A percentile compares a stretch with the other conserved stretches of the same genome.
Conservation (phyloP, 37 sponge, comb jelly and placozoan genomes). For the Amphimedon queenslandica region DNA sequence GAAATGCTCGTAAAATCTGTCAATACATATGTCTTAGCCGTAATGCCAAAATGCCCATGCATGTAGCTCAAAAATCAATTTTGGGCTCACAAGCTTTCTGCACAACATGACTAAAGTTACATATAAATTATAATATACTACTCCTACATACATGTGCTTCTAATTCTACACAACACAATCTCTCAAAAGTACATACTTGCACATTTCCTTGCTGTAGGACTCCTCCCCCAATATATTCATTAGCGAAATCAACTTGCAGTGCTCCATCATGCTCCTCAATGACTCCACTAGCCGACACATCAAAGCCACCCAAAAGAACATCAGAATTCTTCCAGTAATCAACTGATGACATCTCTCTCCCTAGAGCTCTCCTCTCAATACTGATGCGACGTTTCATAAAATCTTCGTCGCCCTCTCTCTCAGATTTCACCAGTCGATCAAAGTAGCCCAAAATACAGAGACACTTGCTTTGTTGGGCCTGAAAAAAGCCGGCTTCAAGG, state of each 20-base stretch:
- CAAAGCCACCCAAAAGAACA: constrained; percentile 15
- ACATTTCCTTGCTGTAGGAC: constrained; percentile 75
- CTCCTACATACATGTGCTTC: no score
- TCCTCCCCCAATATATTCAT: constrained; percentile 79
- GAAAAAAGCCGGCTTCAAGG: constrained; percentile 9
- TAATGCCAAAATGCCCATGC: neutral
- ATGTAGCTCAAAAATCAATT: neutral
- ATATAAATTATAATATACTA: no score
- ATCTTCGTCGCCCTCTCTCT: constrained; percentile 13
- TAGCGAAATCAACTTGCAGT: constrained; percentile 82
- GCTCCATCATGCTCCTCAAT: constrained; percentile 53
- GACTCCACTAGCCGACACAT: constrained; percentile 14
- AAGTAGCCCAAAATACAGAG: constrained; percentile 60
- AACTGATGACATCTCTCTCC: constrained; percentile 2
- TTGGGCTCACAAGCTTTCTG: neutral
- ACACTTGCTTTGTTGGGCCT: constrained; percentile 35
- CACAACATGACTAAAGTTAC: neutral
- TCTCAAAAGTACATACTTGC: constrained; percentile 57
- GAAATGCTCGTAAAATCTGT: neutral
- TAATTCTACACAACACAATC: no score
- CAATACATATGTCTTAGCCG: neutral
- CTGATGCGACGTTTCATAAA: constrained; percentile 26
- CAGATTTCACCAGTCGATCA: constrained; percentile 31
- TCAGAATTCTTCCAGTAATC: constrained; percentile 35
- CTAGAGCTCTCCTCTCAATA: constrained; percentile 19